Evolutionary conservation across 2,888 invertebrate species (phyloP), one percentile per base, ranked within the genome.

Genomic region (Hypena proboscidalis): DNA sequence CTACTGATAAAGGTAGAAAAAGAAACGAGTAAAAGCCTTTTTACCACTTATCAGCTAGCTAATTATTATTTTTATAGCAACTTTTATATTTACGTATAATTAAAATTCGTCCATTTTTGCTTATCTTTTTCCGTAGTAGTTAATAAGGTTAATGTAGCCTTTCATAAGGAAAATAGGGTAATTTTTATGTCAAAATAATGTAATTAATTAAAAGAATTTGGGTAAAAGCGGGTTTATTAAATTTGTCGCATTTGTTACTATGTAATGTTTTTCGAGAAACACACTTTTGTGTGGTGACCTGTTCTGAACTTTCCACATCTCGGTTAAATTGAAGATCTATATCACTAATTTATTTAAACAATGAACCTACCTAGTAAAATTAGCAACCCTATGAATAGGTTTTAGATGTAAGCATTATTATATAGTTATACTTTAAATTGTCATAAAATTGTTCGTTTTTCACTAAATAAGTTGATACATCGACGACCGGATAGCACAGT

Each of bases 11-110:
- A 43, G 21, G 20, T 20, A 30, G 27, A 21, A 31, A 31, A 35
- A 39, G 37, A 22, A 40, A 26, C 11, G 17, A 15, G 11, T 27
- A 30, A 44, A 54, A 53, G 43, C 37, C 33, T 21, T 35, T n/a
- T 39, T 27, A 67, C 66, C 59, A 76, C 70, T 83, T 84, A 84
- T 83, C 81, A 77, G 49, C 26, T n/a, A 32, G 7, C 68, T 84
- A 83, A 84, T 85, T 83, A 84, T 80, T 83, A 83, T 77, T 85
- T 83, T 84, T 79, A 82, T 77, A 67, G 69, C 66, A 48, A 54
- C 36, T 62, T 60, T 67, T 53, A 56, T 58, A 63, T 66, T 61
- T 58, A 65, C 54, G 58, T 64, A 63, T 65, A 70, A 67, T 61
- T 70, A 69, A 70, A 63, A 47, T 63, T 59, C 48, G 62, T 48